These are phyloP conservation scores for Drosophila nigricruria DNA, from an alignment of 2,888 invertebrate genomes.

Conservation along the genomic window DNA sequence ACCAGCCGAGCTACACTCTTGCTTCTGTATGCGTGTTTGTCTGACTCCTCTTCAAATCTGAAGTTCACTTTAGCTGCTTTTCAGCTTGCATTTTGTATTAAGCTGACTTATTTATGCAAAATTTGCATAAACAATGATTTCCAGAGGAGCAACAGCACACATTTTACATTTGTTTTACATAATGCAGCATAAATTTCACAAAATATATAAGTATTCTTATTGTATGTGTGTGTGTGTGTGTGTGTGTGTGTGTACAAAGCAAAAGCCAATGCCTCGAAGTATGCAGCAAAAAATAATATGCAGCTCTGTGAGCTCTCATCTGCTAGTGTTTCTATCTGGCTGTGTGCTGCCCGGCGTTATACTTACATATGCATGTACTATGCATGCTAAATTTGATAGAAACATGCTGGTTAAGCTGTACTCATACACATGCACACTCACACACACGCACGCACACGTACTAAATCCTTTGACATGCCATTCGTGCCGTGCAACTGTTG, in stretches of 20 bases:
- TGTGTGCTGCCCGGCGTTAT: slow-evolving; percentile 1
- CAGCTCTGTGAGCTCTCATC: slow-evolving; percentile 17
- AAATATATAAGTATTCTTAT: slow-evolving; percentile 10
- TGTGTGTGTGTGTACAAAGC: neutral
- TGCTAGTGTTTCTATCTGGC: slow-evolving; percentile 9
- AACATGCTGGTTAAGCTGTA: slow-evolving; percentile 39
- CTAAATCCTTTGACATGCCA: slow-evolving; percentile 28
- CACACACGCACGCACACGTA: slow-evolving; percentile 4
- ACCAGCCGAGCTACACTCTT: too few species aligned
- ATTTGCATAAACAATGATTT: slow-evolving; percentile 65
- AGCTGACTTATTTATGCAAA: slow-evolving; percentile 55
- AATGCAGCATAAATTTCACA: slow-evolving; percentile 34
- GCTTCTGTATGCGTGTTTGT: too few species aligned
- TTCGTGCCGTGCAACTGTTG: slow-evolving; percentile 34
- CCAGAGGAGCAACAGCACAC: slow-evolving; percentile 26
- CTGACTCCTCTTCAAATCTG: slow-evolving; percentile 1
- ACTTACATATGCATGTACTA: slow-evolving; percentile 22
- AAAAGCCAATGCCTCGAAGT: slow-evolving; percentile 37
- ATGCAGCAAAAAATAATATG: slow-evolving; percentile 54
- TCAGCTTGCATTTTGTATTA: slow-evolving; percentile 35
- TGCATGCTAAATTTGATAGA: slow-evolving; percentile 42
- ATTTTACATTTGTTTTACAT: slow-evolving; percentile 29
- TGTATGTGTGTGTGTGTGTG: neutral
- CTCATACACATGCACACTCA: slow-evolving; percentile 1
- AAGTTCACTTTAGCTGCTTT: slow-evolving; percentile 53